Conservation (phyloP, 2,113 vertebrate genomes). For the Aplodontia rufa region DNA sequence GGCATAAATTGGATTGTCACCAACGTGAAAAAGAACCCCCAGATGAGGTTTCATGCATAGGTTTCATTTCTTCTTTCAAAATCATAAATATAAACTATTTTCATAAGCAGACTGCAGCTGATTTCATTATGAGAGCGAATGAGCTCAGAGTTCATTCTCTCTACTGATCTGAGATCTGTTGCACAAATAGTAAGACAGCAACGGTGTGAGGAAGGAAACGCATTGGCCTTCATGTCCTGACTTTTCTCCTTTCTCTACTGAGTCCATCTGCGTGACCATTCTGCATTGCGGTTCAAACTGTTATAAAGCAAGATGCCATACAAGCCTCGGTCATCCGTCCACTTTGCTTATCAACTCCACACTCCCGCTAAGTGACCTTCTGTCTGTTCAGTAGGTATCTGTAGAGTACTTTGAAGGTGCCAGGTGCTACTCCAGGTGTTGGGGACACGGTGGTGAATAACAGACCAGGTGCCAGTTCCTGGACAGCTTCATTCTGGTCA, state of each 20-base stretch:
- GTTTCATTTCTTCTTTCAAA: conserved; percentile 60
- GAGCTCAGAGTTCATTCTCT: conserved; percentile 17
- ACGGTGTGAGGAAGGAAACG: background rate
- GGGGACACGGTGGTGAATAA: background rate
- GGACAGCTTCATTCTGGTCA: background rate
- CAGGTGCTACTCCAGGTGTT: background rate
- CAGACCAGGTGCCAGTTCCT: background rate
- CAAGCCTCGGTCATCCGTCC: background rate
- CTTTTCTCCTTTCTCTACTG: background rate
- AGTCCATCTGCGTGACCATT: background rate
- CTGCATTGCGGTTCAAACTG: background rate
- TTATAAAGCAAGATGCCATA: background rate
- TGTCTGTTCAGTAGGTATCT: background rate
- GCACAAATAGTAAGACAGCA: background rate
- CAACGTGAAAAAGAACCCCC: background rate
- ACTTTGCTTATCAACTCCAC: background rate
- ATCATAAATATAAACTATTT: conserved; percentile 35
- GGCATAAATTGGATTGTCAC: background rate
- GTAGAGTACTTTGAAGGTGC: background rate
- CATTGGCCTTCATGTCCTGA: background rate
- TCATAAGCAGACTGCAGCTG: background rate
- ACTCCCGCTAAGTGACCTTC: background rate
- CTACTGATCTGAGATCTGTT: conserved; percentile 20
- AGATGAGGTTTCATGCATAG: conserved; percentile 13
- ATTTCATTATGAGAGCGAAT: conserved; percentile 21